These are phyloP conservation scores for Spisula subtruncata DNA, from an alignment of 2,888 invertebrate genomes.

Conservation along the genomic window DNA sequence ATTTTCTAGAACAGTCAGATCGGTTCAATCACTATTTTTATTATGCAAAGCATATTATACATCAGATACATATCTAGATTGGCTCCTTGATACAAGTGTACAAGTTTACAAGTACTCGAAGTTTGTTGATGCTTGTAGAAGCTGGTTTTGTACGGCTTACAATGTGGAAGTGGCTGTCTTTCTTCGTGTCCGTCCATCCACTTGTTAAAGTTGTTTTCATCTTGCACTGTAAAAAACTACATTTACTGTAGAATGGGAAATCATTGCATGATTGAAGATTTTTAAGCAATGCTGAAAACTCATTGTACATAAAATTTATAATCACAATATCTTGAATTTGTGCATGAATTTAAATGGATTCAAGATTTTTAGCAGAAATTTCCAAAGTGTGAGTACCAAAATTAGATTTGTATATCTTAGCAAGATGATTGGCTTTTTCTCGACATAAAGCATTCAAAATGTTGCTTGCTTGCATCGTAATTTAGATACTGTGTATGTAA, in stretches of 20 bases:
- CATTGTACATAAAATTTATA: no score
- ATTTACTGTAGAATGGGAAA: no score
- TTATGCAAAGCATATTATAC: background rate
- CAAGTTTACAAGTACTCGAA: background rate
- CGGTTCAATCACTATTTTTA: background rate
- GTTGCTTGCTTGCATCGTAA: background rate
- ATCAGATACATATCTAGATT: conserved; percentile 4
- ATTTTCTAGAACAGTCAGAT: background rate
- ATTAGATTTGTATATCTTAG: background rate
- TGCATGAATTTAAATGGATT: background rate
- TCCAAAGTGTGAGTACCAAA: background rate
- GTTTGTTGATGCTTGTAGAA: background rate
- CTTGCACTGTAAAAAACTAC: background rate
- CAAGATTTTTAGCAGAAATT: no score
- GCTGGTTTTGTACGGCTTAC: background rate
- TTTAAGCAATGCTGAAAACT: no score
- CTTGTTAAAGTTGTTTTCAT: background rate
- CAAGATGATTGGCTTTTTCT: background rate
- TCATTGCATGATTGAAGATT: no score
- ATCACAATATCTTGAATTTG: background rate
- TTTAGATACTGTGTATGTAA: background rate
- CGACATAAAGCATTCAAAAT: background rate
- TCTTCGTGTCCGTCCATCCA: background rate
- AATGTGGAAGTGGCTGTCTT: background rate
- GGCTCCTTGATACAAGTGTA: background rate